These are phyloP conservation scores for Lasioglossum albipes DNA, from an alignment of 1,140 invertebrate species.

Conservation along the genomic window DNA sequence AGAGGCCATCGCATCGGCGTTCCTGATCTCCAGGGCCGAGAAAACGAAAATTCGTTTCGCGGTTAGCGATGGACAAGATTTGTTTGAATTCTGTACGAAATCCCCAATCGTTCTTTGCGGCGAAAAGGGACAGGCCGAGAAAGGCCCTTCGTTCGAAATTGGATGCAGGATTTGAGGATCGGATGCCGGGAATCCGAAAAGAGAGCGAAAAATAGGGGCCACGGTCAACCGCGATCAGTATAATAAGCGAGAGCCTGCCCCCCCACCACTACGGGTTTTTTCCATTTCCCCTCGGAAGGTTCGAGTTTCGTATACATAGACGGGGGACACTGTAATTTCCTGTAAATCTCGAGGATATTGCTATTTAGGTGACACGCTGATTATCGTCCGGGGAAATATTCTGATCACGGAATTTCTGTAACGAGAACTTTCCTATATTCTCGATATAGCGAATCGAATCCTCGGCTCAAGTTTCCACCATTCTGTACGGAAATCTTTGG, in stretches of 20 bases:
- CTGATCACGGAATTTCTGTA: not conserved
- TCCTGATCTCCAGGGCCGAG: conserved; percentile 32
- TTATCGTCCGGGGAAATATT: not conserved
- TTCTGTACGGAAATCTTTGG: too few species aligned
- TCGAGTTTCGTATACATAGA: conserved; percentile 9
- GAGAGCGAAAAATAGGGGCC: not conserved
- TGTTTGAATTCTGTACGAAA: conserved; percentile 54
- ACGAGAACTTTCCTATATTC: not conserved
- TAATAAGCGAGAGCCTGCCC: conserved; percentile 21
- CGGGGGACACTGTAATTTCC: not conserved
- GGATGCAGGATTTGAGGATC: conserved; percentile 60
- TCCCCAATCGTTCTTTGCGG: conserved; percentile 43
- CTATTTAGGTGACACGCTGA: conserved; percentile 48
- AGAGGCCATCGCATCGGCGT: conserved; percentile 18
- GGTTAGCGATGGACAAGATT: conserved; percentile 58
- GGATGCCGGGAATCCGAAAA: not conserved
- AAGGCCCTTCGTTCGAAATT: conserved; percentile 44
- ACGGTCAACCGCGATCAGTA: conserved; percentile 35
- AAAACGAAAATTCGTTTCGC: conserved; percentile 53
- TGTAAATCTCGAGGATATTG: conserved; percentile 29
- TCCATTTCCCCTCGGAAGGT: conserved; percentile 28
- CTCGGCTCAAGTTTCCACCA: too few species aligned
- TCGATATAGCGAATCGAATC: too few species aligned
- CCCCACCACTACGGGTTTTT: not conserved
- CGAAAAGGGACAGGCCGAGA: conserved; percentile 21